Percentiles rank a stretch among this genome's conserved stretches.
Evolutionary conservation across 2,888 invertebrate species (phyloP).

Genomic region (Syritta pipiens): DNA sequence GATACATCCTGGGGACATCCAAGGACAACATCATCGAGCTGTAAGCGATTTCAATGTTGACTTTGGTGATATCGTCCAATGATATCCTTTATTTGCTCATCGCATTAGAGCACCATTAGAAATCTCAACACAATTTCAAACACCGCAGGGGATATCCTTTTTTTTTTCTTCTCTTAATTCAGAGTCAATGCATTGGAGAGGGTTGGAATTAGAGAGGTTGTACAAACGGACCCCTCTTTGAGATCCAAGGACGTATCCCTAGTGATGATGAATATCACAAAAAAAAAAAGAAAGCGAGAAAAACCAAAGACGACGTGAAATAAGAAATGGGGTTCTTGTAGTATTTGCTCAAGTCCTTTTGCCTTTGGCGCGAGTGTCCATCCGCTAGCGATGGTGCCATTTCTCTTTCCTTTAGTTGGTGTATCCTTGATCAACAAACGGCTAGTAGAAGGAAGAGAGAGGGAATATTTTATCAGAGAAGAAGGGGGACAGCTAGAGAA

Average conservation of each 20-base stretch:
- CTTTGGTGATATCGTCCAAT: conserved; percentile 2
- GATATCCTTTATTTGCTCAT: conserved; percentile 26
- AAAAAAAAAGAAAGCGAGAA: not conserved
- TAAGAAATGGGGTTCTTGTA: no score
- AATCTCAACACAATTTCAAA: not conserved
- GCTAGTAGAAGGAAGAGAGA: not conserved
- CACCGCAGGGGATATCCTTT: not conserved
- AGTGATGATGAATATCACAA: conserved; percentile 1
- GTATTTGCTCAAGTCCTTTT: conserved; percentile 25
- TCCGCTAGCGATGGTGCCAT: not conserved
- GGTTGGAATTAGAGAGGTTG: not conserved
- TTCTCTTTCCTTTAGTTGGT: not conserved
- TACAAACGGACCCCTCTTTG: conserved; percentile 11
- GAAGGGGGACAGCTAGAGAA: not conserved
- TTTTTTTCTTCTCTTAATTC: not conserved
- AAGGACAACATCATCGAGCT: not conserved
- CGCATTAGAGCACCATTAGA: conserved; percentile 21
- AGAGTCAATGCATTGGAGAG: conserved; percentile 12
- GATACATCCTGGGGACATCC: no score
- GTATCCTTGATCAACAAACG: conserved; percentile 28
- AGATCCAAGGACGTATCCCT: not conserved
- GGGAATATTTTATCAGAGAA: conserved; percentile 16
- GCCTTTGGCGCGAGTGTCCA: conserved; percentile 5
- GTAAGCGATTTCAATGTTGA: conserved; percentile 6
- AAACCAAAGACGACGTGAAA: not conserved